Evolutionary conservation across 2,113 vertebrate genomes (phyloP), one percentile per base, ranked within the genome.

Genomic region (Varanus salvator): DNA sequence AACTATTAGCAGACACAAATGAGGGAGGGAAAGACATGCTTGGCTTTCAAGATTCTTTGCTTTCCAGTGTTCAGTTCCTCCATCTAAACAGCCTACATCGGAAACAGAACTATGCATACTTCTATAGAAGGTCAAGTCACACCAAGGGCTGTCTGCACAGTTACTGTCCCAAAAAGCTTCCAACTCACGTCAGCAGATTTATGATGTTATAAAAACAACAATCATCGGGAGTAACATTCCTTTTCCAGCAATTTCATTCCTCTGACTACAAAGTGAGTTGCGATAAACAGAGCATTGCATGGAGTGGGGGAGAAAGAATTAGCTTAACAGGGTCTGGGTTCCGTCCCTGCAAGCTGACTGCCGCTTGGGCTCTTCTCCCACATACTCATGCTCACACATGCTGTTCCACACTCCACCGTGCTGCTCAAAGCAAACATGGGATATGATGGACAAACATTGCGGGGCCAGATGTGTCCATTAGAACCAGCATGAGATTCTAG

Each of bases 391-490:
- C 93, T 92, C 88, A 95, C 68, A 74, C 80, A 77, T 88, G 85
- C 94, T 93, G 92, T 93, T 88, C 52, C 90, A 23, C 90, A 77
- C 92, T 87, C 87, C 94, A 29, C 90, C 91, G 60, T 96, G 95
- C 96, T 96, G 95, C 93, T 96, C 94, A 96, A 95, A 96, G 92
- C 96, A 96, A 96, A 96, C 95, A 96, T 86, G 91, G 94, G 88
- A 89, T 87, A 93, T 90, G 94, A 93, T 0, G 0, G 93, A 93
- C 95, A 96, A 96, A 96, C 96, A 95, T 0, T 84, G 93, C 31
- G 91, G 91, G 95, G 94, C 92, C 96, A 96, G 96, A 96, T 96
- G 96, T 96, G 94, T 96, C 95, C 95, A 96, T 96, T 96, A 96
- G 78, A 96, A 92, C 74, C 95, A 96, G 94, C 93, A 0, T 96